Evolutionary conservation across 2,113 vertebrate species (phyloP).

Genomic region (Daphoenositta chrysoptera): DNA sequence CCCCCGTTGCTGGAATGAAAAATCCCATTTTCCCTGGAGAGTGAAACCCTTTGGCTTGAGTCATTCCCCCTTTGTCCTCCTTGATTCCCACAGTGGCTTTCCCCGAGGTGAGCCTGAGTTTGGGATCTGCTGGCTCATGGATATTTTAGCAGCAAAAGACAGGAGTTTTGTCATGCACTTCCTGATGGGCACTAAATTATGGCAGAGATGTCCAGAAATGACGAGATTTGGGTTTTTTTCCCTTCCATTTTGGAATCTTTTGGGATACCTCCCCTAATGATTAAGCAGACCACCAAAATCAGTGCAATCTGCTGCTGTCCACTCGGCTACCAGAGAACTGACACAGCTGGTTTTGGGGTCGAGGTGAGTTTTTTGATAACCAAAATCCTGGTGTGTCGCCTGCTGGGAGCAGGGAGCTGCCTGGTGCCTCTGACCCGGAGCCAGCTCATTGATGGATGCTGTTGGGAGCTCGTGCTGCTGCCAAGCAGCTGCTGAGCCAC

Average conservation of each 20-base stretch:
- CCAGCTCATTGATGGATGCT: not conserved
- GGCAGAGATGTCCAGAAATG: not conserved
- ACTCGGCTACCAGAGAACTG: not conserved
- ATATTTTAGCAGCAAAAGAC: not conserved
- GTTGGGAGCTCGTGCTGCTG: not conserved
- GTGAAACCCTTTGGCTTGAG: not conserved
- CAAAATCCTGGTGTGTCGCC: not conserved
- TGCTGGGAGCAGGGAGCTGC: not conserved
- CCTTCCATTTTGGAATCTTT: not conserved
- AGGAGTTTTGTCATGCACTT: not conserved
- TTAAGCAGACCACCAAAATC: not conserved
- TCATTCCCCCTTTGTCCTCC: not conserved
- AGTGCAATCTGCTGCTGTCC: fast-evolving
- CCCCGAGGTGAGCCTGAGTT: not conserved
- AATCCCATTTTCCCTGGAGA: not conserved
- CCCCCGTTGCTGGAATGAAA: fast-evolving
- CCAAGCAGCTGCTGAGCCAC: not conserved
- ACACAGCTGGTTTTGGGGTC: fast-evolving
- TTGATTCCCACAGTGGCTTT: fast-evolving
- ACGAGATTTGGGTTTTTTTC: fast-evolving
- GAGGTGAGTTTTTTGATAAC: not conserved
- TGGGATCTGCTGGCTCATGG: fast-evolving
- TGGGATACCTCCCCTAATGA: too few species aligned
- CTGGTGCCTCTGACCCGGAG: fast-evolving
- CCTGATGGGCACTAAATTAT: fast-evolving